Conservation (phyloP, 2,888 invertebrate species). For the Uloborus plumipes region DNA sequence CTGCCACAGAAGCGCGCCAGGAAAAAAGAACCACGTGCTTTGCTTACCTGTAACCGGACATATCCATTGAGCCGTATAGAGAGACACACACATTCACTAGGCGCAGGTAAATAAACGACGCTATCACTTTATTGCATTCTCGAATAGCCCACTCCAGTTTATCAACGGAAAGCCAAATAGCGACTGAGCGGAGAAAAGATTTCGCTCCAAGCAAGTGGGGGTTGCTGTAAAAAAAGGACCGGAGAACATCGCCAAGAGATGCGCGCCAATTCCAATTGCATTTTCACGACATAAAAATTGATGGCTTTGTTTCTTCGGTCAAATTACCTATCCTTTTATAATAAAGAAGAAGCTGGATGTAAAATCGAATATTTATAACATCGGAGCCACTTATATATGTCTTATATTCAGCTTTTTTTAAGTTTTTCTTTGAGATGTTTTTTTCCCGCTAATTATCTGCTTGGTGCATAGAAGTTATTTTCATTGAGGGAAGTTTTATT, state of each 20-base stretch:
- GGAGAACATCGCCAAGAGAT: background rate
- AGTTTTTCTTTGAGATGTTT: no score
- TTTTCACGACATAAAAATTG: no score
- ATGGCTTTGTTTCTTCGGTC: no score
- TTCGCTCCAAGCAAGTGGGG: slow-evolving; percentile 14
- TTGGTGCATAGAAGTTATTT: no score
- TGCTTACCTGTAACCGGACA: slow-evolving; percentile 55
- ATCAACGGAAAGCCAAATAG: slow-evolving; percentile 4
- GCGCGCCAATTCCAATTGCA: no score
- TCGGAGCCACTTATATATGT: no score
- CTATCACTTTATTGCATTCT: slow-evolving; percentile 19
- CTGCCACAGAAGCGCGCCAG: slow-evolving; percentile 20
- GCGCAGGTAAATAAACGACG: slow-evolving; percentile 41
- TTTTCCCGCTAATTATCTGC: no score
- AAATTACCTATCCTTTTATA: no score
- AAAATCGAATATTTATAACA: no score
- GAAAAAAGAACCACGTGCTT: slow-evolving; percentile 41
- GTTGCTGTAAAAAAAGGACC: slow-evolving; percentile 24
- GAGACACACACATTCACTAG: slow-evolving; percentile 2
- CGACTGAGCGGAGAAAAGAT: slow-evolving; percentile 28
- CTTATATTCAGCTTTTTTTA: no score
- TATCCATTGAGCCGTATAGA: slow-evolving; percentile 51
- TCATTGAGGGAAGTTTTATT: no score
- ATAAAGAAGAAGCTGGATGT: no score
- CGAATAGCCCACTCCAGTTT: slow-evolving; percentile 16